Evolutionary conservation across 2,888 invertebrate genomes (phyloP).

Genomic region (Pristionchus maxplancki): DNA sequence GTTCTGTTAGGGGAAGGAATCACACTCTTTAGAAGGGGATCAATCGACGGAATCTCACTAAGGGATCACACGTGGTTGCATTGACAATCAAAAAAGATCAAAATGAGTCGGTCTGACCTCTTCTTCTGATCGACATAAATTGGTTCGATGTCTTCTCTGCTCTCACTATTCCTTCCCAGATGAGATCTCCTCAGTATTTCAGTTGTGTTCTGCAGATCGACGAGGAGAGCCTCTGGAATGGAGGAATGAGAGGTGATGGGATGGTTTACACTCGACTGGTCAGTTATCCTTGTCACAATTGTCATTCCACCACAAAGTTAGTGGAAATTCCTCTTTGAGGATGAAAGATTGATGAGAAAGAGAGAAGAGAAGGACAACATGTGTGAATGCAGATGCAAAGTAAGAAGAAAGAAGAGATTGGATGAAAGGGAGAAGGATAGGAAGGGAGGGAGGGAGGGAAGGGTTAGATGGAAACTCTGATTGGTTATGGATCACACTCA

Average conservation of each 20-base stretch:
- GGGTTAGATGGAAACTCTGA: neutral
- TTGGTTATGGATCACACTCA: neutral
- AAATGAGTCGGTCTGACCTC: constrained; percentile 7
- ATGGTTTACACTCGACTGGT: neutral
- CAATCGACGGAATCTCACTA: neutral
- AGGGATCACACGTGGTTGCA: neutral
- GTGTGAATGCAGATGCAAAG: constrained; percentile 33
- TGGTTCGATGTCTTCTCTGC: constrained; percentile 63
- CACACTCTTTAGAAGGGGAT: neutral
- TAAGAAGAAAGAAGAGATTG: neutral
- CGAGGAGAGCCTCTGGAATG: constrained; percentile 90
- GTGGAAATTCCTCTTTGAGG: neutral
- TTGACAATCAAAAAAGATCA: neutral
- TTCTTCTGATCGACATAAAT: constrained; percentile 67
- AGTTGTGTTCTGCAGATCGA: constrained; percentile 93
- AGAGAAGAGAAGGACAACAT: constrained; percentile 29
- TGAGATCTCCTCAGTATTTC: constrained; percentile 82
- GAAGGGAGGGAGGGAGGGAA: neutral
- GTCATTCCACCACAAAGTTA: neutral
- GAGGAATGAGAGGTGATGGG: neutral
- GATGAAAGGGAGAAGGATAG: neutral
- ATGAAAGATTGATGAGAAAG: constrained; percentile 42
- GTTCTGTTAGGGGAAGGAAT: neutral
- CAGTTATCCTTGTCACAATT: neutral
- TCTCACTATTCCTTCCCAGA: constrained; percentile 53